phyloP scores from a whole-genome alignment of 2,113 vertebrate genomes.

The Porphyrio hochstetteri region DNA sequence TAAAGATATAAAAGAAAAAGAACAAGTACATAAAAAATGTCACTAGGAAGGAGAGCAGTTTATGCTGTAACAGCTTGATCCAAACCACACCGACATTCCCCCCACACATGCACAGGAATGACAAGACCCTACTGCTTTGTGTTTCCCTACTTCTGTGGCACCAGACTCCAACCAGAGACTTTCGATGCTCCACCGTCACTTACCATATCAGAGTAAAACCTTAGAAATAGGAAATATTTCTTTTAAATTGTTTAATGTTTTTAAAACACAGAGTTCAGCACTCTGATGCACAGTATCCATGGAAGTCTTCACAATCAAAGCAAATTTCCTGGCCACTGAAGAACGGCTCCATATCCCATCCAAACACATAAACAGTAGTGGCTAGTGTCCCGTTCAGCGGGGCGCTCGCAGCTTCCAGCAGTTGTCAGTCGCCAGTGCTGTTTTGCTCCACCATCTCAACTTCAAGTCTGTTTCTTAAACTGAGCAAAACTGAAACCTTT shows the following conservation, averaged over 20 bases:
- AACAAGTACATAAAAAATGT: slow-evolving; percentile 50
- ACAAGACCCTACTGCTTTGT: background rate
- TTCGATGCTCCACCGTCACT: background rate
- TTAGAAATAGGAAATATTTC: background rate
- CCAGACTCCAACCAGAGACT: background rate
- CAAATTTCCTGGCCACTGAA: background rate
- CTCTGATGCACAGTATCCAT: background rate
- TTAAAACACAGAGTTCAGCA: background rate
- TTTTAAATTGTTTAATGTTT: background rate
- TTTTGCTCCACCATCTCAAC: background rate
- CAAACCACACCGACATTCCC: slow-evolving; percentile 7
- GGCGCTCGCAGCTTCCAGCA: background rate
- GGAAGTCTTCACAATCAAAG: background rate
- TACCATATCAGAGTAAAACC: background rate
- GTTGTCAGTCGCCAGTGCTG: background rate
- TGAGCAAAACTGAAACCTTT: background rate
- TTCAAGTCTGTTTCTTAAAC: background rate
- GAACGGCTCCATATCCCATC: background rate
- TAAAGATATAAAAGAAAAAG: slow-evolving; percentile 46
- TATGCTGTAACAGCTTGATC: slow-evolving; percentile 2
- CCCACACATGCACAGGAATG: background rate
- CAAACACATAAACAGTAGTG: background rate
- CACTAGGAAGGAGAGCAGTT: slow-evolving; percentile 1
- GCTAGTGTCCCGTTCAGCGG: background rate
- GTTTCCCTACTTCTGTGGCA: background rate